These are phyloP conservation scores for Sinocyclocheilus rhinocerous DNA, from an alignment of 2,113 vertebrate genomes.

Conservation along the genomic window DNA sequence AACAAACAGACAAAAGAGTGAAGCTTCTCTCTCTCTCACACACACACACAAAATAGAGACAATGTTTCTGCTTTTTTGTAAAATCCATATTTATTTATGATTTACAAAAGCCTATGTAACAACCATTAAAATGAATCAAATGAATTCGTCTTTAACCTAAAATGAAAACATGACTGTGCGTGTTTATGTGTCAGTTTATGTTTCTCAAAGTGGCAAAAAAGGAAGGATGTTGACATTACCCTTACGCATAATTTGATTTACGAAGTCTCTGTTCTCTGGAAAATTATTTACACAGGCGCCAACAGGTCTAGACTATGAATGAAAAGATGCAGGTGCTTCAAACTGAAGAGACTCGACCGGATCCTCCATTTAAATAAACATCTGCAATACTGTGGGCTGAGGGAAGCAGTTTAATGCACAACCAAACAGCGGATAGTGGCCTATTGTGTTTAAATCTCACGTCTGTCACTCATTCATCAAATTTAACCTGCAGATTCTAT, in stretches of 20 bases:
- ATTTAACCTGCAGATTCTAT: conserved; percentile 50
- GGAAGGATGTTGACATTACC: conserved; percentile 47
- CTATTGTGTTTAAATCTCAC: conserved; percentile 46
- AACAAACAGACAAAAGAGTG: too few species aligned
- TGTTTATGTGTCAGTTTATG: conserved; percentile 58
- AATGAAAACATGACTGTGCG: conserved; percentile 57
- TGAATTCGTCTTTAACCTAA: conserved; percentile 72
- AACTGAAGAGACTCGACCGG: conserved; percentile 33
- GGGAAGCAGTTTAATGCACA: conserved; percentile 42
- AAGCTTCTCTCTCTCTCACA: too few species aligned
- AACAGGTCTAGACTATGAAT: conserved; percentile 60
- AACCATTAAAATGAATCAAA: conserved; percentile 75
- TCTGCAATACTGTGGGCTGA: conserved; percentile 47
- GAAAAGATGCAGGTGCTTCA: conserved; percentile 33
- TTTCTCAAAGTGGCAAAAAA: conserved; percentile 55
- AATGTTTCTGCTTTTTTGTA: conserved; percentile 65
- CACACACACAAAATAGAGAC: neutral
- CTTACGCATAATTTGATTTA: conserved; percentile 51
- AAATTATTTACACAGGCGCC: conserved; percentile 68
- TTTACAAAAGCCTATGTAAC: conserved; percentile 83
- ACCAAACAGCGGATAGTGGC: conserved; percentile 44
- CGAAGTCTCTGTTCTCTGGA: conserved; percentile 57
- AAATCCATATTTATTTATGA: conserved; percentile 83
- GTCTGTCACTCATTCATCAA: conserved; percentile 40
- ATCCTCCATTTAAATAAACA: conserved; percentile 32